Conservation (phyloP, 2,113 vertebrate species). For the Penelope pileata region DNA sequence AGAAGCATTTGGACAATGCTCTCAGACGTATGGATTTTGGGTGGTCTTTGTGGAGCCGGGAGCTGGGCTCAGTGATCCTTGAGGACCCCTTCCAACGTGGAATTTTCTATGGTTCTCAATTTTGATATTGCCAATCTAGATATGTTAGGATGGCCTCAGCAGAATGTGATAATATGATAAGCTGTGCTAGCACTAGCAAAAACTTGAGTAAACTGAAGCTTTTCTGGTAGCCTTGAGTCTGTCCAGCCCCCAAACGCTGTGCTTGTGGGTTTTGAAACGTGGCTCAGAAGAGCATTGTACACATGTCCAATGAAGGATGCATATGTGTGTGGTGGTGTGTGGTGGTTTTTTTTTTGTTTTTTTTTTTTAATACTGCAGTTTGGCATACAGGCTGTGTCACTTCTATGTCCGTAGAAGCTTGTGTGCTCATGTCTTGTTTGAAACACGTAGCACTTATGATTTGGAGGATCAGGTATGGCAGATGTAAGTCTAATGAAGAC, state of each 20-base stretch:
- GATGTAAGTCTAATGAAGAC: not conserved
- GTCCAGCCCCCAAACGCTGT: not conserved
- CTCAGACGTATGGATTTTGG: too few relatives aligned
- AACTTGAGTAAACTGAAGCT: not conserved
- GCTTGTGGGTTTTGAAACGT: not conserved
- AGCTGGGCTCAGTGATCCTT: too few relatives aligned
- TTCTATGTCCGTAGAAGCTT: not conserved
- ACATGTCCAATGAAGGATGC: not conserved
- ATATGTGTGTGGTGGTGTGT: not conserved
- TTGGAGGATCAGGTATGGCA: not conserved
- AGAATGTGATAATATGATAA: not conserved
- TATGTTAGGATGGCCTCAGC: not conserved
- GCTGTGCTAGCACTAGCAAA: not conserved
- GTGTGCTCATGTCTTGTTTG: not conserved
- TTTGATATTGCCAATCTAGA: not conserved
- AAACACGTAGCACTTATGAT: rapidly evolving
- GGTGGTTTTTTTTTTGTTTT: not conserved
- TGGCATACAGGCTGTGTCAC: not conserved
- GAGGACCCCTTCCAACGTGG: too few relatives aligned
- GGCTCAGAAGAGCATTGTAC: not conserved
- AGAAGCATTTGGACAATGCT: too few relatives aligned
- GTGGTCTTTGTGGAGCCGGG: too few relatives aligned
- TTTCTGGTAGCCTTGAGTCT: not conserved
- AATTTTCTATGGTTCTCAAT: too few relatives aligned
- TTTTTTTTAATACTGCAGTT: not conserved